These are phyloP conservation scores for Spinus olivaceus DNA, from an alignment of 2,797 vertebrate species.

Conservation along the genomic window DNA sequence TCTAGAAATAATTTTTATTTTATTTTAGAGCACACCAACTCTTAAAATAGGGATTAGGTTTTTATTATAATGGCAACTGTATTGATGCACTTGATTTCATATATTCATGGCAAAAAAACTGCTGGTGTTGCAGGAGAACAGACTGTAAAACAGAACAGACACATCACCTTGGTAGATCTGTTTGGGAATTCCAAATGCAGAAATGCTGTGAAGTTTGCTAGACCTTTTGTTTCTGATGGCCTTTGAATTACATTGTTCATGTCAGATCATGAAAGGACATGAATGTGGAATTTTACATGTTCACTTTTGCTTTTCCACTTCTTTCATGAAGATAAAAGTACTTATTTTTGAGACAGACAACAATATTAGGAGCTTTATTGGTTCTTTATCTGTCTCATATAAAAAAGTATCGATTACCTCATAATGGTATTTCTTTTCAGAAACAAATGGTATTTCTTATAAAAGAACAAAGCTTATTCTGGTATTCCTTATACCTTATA, in stretches of 20 bases:
- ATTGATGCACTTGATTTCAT: not conserved
- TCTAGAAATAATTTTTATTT: not conserved
- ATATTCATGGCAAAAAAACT: not conserved
- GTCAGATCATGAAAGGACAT: not conserved
- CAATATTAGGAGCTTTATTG: not conserved
- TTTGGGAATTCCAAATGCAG: not conserved
- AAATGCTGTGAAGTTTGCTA: not conserved
- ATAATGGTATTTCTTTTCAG: not conserved
- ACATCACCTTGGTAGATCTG: not conserved
- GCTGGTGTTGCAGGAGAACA: not conserved
- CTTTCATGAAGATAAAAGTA: slow-evolving; percentile 4
- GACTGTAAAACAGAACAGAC: not conserved
- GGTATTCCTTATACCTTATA: not conserved
- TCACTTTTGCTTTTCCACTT: not conserved
- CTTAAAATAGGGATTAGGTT: not conserved
- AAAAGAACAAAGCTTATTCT: slow-evolving; percentile 26
- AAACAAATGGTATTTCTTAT: not conserved
- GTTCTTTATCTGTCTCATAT: not conserved
- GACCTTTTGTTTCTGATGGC: not conserved
- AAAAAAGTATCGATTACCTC: slow-evolving; percentile 12
- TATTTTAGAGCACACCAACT: not conserved
- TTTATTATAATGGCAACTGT: not conserved
- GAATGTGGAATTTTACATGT: not conserved
- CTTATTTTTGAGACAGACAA: not conserved
- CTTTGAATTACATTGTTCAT: not conserved